Evolutionary conservation across 2,888 invertebrate genomes (phyloP).

Genomic region (Eurois occulta): DNA sequence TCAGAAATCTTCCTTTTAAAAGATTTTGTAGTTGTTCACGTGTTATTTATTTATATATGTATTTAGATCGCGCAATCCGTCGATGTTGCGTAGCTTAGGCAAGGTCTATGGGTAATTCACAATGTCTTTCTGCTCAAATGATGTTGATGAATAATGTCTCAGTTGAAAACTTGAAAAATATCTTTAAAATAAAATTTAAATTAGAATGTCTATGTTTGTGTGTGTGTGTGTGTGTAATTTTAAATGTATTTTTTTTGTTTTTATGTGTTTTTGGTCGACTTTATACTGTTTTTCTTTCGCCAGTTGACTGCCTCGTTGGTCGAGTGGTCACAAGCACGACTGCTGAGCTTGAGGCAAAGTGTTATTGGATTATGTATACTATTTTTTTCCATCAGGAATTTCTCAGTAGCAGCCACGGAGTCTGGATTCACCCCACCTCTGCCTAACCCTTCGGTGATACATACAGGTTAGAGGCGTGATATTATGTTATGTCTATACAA

Average conservation of each 20-base stretch:
- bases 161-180: background rate
- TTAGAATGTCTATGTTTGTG: too few relatives aligned
- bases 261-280: too few relatives aligned
- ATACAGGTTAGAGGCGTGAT: too few relatives aligned
- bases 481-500: too few relatives aligned
- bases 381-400: background rate
- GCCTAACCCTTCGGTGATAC: too few relatives aligned
- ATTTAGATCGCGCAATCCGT: too few relatives aligned
- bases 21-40: background rate
- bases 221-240: too few relatives aligned
- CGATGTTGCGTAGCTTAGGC: background rate
- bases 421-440: too few relatives aligned
- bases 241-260: too few relatives aligned
- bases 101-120: background rate
- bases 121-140: background rate
- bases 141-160: background rate
- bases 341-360: background rate
- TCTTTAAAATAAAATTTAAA: too few relatives aligned
- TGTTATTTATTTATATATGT: background rate
- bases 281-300: too few relatives aligned
- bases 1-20: background rate
- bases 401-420: background rate
- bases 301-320: too few relatives aligned
- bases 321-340: background rate
- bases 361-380: background rate